Base-by-base conservation (phyloP, 2,888 invertebrate species). In the Tupiocoris notatus region DNA sequence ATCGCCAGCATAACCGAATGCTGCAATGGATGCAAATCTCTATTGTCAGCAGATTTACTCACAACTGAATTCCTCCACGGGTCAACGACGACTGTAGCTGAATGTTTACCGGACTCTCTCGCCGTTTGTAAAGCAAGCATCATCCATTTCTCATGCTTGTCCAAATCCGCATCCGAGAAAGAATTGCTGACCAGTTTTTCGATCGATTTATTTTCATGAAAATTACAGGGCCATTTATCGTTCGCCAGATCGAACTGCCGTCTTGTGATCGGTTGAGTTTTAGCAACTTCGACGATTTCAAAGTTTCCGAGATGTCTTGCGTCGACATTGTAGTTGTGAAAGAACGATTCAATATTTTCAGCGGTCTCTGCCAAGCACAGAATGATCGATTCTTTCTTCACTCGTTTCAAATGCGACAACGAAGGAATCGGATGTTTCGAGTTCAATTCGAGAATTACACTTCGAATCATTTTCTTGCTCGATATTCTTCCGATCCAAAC, bases 1-100 rank as follows among this genome's bases (percentile, higher is more conserved):
- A 96, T 87, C 9, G 91, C 92, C 54, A 94, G 85, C 93, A 97
- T 95, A 0, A 90, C 86, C 1, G 94, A 89, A 85, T 98, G 98
- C 83, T 91, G 89, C 64, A 92, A 84, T 0, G 93, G 93, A 85
- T 92, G 91, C n/a, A 79, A 75, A 6, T 80, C 73, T 0, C 86
- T 81, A 39, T 85, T 83, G 81, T 90, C 88, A 68, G 87, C 88
- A 0, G 90, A 88, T 7, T 92, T 85, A 0, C 94, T 89, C 0
- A 96, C 88, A 3, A 91, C 84, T 2, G 88, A 87, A 17, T 88
- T 85, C 0, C 83, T 83, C 2, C 84, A 83, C 0, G 95, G 93
- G 86, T 96, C 93, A 0, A 93, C 89, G 17, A 95, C 88, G 0
- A 94, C 86, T 1, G 89, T 89, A 67, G 87, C 86, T 0, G 84